Percentiles rank a stretch among this genome's conserved stretches.
Evolutionary conservation across 1,140 invertebrate species (phyloP).

Genomic region (Mya arenaria): DNA sequence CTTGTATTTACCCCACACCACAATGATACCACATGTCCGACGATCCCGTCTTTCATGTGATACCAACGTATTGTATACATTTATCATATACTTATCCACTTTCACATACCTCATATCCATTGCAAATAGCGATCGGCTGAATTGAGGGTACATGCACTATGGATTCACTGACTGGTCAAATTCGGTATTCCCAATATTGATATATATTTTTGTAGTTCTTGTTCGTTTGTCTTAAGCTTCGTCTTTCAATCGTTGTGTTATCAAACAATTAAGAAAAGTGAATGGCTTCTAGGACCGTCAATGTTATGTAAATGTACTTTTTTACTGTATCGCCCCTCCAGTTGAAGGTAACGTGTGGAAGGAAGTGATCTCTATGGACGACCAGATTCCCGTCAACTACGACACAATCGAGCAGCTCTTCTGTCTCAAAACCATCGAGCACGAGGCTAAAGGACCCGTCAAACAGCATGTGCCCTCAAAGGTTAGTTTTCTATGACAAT

Average conservation of each 20-base stretch:
- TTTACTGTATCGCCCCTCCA: conserved; percentile 72
- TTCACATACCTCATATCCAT: no score
- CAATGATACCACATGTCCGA: no score
- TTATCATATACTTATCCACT: no score
- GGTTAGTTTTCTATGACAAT: no score
- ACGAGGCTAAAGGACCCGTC: conserved; percentile 4
- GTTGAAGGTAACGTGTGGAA: conserved; percentile 96
- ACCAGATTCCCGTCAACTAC: conserved; percentile 84
- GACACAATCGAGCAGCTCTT: conserved; percentile 78
- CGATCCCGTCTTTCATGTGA: no score
- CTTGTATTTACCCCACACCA: no score
- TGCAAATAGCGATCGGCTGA: no score
- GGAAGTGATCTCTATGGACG: conserved; percentile 91
- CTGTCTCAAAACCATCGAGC: conserved; percentile 72
- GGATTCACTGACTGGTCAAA: not conserved
- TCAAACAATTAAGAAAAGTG: not conserved
- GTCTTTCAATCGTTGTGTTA: no score
- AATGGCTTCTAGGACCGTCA: not conserved
- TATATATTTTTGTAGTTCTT: not conserved
- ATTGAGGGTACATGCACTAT: no score
- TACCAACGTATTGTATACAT: no score
- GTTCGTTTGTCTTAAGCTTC: not conserved
- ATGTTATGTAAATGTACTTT: not conserved
- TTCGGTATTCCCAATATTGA: not conserved
- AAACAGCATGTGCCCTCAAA: conserved; percentile 2